These are phyloP conservation scores for Periophthalmodon schlosseri DNA, from an alignment of 2,113 vertebrate genomes.

Conservation along the genomic window DNA sequence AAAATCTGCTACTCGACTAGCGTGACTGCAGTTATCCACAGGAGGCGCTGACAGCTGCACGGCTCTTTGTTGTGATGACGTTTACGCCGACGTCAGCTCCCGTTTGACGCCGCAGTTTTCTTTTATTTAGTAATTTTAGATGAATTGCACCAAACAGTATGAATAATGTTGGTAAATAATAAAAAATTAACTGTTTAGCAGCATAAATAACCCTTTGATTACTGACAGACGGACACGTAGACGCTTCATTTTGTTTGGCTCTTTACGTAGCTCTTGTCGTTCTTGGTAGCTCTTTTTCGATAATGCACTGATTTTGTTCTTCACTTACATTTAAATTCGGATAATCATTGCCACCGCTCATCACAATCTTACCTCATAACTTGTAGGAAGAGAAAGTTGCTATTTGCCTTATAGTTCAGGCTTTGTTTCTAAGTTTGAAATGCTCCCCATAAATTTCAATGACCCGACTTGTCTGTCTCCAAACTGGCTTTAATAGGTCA, in stretches of 20 bases:
- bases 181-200: too few species aligned
- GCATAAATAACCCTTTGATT: too few species aligned
- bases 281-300: background rate
- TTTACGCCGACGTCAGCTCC: too few species aligned
- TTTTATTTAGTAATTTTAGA: too few species aligned
- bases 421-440: background rate
- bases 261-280: background rate
- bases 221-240: too few species aligned
- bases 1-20: too few species aligned
- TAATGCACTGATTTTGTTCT: background rate
- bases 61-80: too few species aligned
- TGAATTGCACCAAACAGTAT: too few species aligned
- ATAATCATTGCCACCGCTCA: background rate
- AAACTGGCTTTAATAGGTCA: constrained; percentile 53
- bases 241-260: background rate
- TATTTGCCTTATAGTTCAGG: background rate
- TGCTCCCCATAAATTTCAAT: constrained; percentile 9
- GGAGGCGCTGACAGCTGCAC: too few species aligned
- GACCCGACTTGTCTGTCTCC: background rate
- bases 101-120: too few species aligned
- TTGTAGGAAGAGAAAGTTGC: constrained; percentile 14
- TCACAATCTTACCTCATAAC: constrained; percentile 20
- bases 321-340: background rate
- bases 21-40: too few species aligned
- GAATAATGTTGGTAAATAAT: too few species aligned